Percentiles rank a stretch among this genome's conserved stretches.
These are phyloP conservation scores for Spisula solida DNA, from an alignment of 2,888 invertebrate genomes.

Conservation along the genomic window DNA sequence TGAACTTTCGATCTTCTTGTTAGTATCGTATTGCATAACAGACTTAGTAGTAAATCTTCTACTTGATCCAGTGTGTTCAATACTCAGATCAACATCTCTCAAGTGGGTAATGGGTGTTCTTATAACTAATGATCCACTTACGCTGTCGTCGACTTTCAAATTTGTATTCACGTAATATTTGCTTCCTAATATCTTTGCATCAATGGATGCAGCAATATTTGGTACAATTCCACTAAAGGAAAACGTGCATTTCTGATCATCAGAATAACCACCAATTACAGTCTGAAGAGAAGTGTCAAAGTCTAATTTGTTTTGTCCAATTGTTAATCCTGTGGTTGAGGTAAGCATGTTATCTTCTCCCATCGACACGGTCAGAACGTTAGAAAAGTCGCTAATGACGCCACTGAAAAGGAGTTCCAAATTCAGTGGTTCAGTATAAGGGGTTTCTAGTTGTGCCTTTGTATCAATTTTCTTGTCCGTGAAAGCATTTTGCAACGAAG, in stretches of 20 bases:
- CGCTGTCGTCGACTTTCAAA: conserved; percentile 42
- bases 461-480: conserved; percentile 41
- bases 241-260: conserved; percentile 51
- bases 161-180: conserved; percentile 49
- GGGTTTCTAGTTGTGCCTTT: conserved; percentile 53
- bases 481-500: conserved; percentile 48
- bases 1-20: conserved; percentile 48
- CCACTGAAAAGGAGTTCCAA: conserved; percentile 51
- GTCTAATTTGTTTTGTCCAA: conserved; percentile 12
- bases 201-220: conserved; percentile 44
- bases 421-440: conserved; percentile 52
- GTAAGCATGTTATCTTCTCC: conserved; percentile 42
- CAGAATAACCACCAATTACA: conserved; percentile 43
- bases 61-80: conserved; percentile 46
- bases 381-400: conserved; percentile 42
- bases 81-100: conserved; percentile 40
- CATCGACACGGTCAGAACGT: conserved; percentile 35
- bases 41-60: conserved; percentile 56
- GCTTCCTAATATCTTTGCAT: conserved; percentile 51
- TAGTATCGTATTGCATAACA: conserved; percentile 47
- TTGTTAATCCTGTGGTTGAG: conserved; percentile 43
- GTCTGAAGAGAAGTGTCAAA: conserved; percentile 51
- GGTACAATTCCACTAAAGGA: conserved; percentile 40
- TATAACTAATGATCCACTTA: conserved; percentile 38
- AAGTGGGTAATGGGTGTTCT: conserved; percentile 52